Conservation (phyloP, 2,113 vertebrate species). For the Chaetorhynchus papuensis region DNA sequence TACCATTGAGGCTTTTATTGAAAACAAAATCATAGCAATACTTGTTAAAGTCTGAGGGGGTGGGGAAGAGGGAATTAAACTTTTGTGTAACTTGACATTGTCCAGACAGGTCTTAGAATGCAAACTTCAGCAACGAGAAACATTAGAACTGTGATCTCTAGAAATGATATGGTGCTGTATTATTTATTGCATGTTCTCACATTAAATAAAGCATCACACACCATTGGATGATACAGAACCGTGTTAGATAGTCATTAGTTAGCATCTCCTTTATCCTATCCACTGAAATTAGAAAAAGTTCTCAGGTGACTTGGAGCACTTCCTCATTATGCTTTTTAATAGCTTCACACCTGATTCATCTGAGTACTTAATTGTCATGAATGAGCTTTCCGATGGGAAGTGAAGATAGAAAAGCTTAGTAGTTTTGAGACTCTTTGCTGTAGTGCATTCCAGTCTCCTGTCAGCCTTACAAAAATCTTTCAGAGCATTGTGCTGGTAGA, state of each 20-base stretch:
- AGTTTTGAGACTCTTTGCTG: not conserved
- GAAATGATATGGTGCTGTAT: not conserved
- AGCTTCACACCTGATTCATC: not conserved
- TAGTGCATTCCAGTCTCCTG: not conserved
- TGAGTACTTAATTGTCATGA: not conserved
- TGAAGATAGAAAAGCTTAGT: not conserved
- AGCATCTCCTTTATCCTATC: not conserved
- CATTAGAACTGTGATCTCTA: not conserved
- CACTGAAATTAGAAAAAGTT: not conserved
- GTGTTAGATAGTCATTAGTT: not conserved
- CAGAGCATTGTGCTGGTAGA: not conserved
- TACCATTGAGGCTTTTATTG: not conserved
- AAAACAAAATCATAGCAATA: conserved; percentile 9
- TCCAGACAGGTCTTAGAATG: conserved; percentile 21
- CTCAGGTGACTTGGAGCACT: not conserved
- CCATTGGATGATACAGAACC: not conserved
- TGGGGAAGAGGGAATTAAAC: not conserved
- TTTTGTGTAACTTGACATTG: not conserved
- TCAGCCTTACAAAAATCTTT: not conserved
- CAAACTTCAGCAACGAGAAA: not conserved
- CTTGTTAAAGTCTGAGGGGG: not conserved
- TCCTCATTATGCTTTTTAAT: not conserved
- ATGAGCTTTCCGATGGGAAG: not conserved
- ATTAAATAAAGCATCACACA: not conserved
- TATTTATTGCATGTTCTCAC: not conserved